These are phyloP conservation scores for Gryllus longicercus DNA, from an alignment of 2,888 invertebrate genomes.

Conservation along the genomic window DNA sequence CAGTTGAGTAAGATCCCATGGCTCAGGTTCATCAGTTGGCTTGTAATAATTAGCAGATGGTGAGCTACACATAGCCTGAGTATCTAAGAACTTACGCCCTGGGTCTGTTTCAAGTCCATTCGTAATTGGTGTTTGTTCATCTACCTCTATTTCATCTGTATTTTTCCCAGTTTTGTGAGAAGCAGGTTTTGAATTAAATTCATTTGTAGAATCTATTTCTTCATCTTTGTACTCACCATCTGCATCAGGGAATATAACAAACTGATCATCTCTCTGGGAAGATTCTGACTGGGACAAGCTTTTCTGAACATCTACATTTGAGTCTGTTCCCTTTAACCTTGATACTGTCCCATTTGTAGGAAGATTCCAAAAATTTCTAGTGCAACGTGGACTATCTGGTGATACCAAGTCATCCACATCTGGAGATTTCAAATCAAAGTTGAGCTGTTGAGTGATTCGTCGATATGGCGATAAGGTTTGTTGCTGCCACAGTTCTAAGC, in stretches of 20 bases:
- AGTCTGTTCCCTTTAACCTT: conserved; percentile 17
- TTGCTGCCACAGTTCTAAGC: conserved; percentile 44
- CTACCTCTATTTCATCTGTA: conserved; percentile 23
- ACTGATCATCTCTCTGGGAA: conserved; percentile 49
- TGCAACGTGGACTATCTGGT: conserved; percentile 60
- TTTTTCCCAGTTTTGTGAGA: background rate
- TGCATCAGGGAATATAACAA: conserved; percentile 57
- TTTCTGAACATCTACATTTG: background rate
- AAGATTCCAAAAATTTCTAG: conserved; percentile 58
- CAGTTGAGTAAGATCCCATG: conserved; percentile 78
- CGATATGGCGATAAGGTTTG: conserved; percentile 69
- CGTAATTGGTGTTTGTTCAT: conserved; percentile 34
- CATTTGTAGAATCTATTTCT: conserved; percentile 22
- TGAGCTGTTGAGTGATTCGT: conserved; percentile 72
- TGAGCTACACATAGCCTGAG: conserved; percentile 49
- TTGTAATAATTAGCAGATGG: conserved; percentile 75
- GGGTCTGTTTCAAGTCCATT: conserved; percentile 45
- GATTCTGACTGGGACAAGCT: background rate
- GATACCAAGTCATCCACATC: conserved; percentile 63
- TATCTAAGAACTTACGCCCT: conserved; percentile 51
- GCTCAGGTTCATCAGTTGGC: conserved; percentile 77
- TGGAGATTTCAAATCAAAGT: conserved; percentile 67
- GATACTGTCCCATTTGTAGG: conserved; percentile 27
- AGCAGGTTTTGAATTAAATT: conserved; percentile 4
- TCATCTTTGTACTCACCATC: conserved; percentile 47